phyloP scores from a whole-genome alignment of 2,113 vertebrate genomes.

The Pollachius pollachius region DNA sequence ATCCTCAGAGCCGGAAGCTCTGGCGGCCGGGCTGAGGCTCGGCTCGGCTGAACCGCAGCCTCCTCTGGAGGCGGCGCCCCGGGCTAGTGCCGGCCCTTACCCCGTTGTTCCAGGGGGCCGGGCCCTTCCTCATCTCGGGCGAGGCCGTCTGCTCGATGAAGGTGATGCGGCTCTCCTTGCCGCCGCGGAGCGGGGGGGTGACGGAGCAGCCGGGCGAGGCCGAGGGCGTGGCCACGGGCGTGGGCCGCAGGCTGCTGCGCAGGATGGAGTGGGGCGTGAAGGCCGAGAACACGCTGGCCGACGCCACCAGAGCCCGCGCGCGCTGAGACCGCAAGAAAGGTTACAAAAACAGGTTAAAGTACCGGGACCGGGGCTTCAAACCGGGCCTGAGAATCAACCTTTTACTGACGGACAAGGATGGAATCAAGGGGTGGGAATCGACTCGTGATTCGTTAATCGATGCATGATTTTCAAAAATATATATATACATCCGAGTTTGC shows the following conservation, averaged over 20 bases:
- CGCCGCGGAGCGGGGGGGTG: conserved; percentile 78
- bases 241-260: conserved; percentile 85
- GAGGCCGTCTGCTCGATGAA: conserved; percentile 78
- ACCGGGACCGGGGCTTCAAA: background rate
- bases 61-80: background rate
- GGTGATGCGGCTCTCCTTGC: conserved; percentile 86
- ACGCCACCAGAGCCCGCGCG: conserved; percentile 83
- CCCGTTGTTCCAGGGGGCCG: conserved; percentile 68
- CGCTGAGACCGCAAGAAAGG: conserved; percentile 64
- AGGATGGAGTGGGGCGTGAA: conserved; percentile 93
- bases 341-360: background rate
- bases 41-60: background rate
- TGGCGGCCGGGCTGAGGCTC: background rate
- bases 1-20: background rate
- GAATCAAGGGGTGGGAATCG: too few relatives aligned
- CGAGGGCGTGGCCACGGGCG: conserved; percentile 85
- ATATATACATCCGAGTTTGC: too few relatives aligned
- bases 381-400: too few relatives aligned
- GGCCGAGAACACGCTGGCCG: conserved; percentile 78
- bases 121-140: conserved; percentile 49
- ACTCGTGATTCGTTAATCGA: too few relatives aligned
- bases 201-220: conserved; percentile 84
- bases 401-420: too few relatives aligned
- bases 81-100: conserved; percentile 65
- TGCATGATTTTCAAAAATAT: too few relatives aligned